Evolutionary conservation across 2,888 invertebrate species (phyloP), one percentile per base, ranked within the genome.

Genomic region (Hyppa rectilinea): DNA sequence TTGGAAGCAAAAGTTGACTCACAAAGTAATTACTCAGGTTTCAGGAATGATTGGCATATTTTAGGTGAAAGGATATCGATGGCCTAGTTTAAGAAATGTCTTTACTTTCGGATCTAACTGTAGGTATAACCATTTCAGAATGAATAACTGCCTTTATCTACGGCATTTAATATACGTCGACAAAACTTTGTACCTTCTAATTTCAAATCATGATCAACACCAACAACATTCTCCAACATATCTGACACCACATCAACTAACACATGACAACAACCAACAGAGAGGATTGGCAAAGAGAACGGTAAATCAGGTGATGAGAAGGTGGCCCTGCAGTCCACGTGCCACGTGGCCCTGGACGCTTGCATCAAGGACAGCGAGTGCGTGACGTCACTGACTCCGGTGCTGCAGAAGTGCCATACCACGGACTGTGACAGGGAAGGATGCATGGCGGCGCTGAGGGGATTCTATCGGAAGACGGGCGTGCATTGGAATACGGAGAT

Each of bases 401-500:
- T 98, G 84, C 96, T 98, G 87, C 97, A 97, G 94, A 97, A 97
- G 92, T 99, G 99, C 91, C 98, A 98, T 89, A 85, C 90, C 7
- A 91, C 85, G 34, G 95, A 97, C 83, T 99, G 98, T 93, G 97
- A 98, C 91, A 96, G 98, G 79, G 98, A 98, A 89, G 97, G 98
- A 73, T 99, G 99, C 93, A 98, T 98, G 98, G 97, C 97, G 80
- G 98, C 98, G 63, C 94, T 99, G 86, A 97, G 98, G 90, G 97
- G 97, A 68, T 98, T 99, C 95, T 99, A 98, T 94, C 97, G 98
- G 91, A 97, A 97, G 87, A 97, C 97, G 29, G 97, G 97, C 69
- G 97, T 98, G 82, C 97, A 97, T 85, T 97, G 98, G 97, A 98
- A 98, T 90, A 97, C 98, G 81, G 98, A 98, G 93, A 98, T 98